Base-by-base conservation (phyloP, 2,797 vertebrate genomes). In the Philypnodon macrostomus region DNA sequence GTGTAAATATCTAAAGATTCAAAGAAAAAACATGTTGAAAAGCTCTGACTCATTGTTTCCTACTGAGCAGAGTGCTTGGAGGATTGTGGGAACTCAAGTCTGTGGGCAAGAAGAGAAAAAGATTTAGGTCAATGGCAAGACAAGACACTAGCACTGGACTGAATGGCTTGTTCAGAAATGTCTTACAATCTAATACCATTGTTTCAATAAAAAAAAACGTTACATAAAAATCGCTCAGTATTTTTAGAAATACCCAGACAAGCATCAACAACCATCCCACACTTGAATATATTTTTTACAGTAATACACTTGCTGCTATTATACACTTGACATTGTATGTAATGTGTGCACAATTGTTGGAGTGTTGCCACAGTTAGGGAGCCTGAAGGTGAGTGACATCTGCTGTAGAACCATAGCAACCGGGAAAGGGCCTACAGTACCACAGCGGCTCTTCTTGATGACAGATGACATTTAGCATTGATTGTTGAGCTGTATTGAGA, bases 31-130 rank as follows among this genome's bases (percentile, higher is more conserved):
- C 10, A 29, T 17, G 6, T 47, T 70, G 48, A 70, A 50, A 64
- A 53, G 61, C 75, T 80, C 69, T 85, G 83, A 85, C 62, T 83
- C 81, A 81, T 51, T 69, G 70, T 35, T 61, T 57, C 58, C 57
- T 70, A 67, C 70, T 70, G 44, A 39, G 46, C 39, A 69, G 74
- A 44, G 15, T 39, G 39, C 69, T 60, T 58, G 39, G 39, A 39
- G 75, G 32, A 86, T 66, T 84, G 56, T 79, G 79, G 73, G 74
- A 81, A 77, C 65, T 70, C 47, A 59, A 67, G 71, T 63, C 63
- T 70, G 58, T 70, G 53, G 58, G 70, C 58, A 75, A 64, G 23
- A 32, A 58, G 53, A 63, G 59, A 59, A 53, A 32, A 23, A 68
- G 55, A 83, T 77, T 61, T 68, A 67, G 76, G 70, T 86, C 71